Conservation (phyloP, 2,113 vertebrate species). For the Pterocles orientalis region DNA sequence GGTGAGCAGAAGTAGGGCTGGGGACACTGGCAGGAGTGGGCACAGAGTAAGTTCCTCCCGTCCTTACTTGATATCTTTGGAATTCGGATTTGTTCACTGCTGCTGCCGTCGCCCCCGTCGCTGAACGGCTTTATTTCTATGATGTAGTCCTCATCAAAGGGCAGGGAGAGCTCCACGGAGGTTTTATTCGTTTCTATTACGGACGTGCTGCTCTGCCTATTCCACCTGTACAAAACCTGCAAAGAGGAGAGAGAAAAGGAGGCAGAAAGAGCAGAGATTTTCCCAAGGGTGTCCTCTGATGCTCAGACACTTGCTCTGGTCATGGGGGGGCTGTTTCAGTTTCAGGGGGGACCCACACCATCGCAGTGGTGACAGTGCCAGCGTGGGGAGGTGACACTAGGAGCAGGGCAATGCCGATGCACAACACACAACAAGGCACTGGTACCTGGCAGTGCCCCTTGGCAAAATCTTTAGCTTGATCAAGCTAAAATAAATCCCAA, state of each 20-base stretch:
- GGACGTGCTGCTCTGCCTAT: slow-evolving; percentile 84
- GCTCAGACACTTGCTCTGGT: neutral
- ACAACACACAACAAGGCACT: rapidly evolving
- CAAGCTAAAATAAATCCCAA: neutral
- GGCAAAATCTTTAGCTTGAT: neutral
- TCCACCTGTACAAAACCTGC: slow-evolving; percentile 94
- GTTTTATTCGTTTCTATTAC: slow-evolving; percentile 95
- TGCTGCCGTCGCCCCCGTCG: slow-evolving; percentile 95
- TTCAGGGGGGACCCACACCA: neutral
- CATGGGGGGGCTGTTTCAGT: neutral
- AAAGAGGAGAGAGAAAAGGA: neutral
- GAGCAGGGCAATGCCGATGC: neutral
- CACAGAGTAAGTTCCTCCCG: neutral
- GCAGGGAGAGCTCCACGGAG: slow-evolving; percentile 92
- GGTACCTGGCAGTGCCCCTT: neutral
- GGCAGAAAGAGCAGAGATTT: neutral
- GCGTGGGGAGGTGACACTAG: neutral
- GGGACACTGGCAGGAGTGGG: rapidly evolving
- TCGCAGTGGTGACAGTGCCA: neutral
- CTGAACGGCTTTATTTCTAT: slow-evolving; percentile 94
- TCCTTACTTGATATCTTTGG: slow-evolving; percentile 85
- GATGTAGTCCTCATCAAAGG: slow-evolving; percentile 92
- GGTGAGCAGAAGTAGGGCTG: neutral
- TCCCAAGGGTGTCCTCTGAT: rapidly evolving
- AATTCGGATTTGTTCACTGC: slow-evolving; percentile 93